These are phyloP conservation scores for Buathra laborator DNA, from an alignment of 2,888 invertebrate species.

Conservation along the genomic window DNA sequence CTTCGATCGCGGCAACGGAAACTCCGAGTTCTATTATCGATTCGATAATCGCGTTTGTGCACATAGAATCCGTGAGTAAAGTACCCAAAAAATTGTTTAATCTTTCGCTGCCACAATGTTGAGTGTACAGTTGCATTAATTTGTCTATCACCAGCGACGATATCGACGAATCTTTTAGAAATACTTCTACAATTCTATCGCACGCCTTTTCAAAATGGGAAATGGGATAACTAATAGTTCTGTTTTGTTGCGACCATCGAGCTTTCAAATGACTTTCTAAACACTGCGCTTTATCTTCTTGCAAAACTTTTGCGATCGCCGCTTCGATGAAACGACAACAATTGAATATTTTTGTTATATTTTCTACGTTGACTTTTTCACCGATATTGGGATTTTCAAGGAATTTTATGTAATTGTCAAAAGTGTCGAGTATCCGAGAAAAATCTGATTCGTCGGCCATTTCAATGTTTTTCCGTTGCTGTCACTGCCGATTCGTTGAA, in stretches of 20 bases:
- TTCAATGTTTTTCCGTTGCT: conserved; percentile 20
- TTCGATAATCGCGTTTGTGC: conserved; percentile 75
- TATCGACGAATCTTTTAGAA: conserved; percentile 82
- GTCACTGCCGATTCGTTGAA: conserved; percentile 5
- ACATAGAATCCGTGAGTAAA: conserved; percentile 74
- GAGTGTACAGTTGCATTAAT: conserved; percentile 85
- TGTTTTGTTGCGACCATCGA: conserved; percentile 82
- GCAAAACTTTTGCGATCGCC: conserved; percentile 84
- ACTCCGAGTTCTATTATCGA: conserved; percentile 76
- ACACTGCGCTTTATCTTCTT: conserved; percentile 82
- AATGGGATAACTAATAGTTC: conserved; percentile 75
- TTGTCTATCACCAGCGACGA: conserved; percentile 82
- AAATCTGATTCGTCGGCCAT: conserved; percentile 83
- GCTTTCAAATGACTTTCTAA: conserved; percentile 85
- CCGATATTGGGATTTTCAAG: conserved; percentile 86
- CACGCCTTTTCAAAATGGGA: conserved; percentile 83
- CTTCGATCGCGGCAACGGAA: conserved; percentile 72
- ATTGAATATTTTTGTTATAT: conserved; percentile 87
- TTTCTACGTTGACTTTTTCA: conserved; percentile 85
- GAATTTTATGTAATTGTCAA: conserved; percentile 86
- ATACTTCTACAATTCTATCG: conserved; percentile 85
- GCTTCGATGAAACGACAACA: conserved; percentile 87
- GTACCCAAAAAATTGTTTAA: conserved; percentile 82
- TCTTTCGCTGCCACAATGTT: conserved; percentile 83
- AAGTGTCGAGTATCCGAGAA: conserved; percentile 86